Percentiles rank a stretch among this genome's conserved stretches.
Conservation (phyloP, 1,140 invertebrate genomes). For the Parasteatoda tepidariorum region DNA sequence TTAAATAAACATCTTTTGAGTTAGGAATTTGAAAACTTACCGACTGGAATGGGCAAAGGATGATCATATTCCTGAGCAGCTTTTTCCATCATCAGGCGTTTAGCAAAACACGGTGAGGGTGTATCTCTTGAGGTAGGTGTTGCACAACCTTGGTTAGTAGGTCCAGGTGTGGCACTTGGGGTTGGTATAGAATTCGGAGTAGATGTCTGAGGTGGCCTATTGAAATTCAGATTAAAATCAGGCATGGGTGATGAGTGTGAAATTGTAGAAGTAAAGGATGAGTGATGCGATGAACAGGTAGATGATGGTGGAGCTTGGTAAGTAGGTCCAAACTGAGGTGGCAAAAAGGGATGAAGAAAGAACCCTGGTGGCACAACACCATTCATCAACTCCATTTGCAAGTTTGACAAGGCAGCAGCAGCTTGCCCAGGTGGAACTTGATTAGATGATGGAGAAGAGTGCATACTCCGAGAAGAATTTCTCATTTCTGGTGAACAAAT, state of each 20-base stretch:
- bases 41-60: conserved; percentile 63
- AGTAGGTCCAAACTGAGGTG: conserved; percentile 27
- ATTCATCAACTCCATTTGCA: conserved; percentile 57
- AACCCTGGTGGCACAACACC: conserved; percentile 53
- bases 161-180: conserved; percentile 60
- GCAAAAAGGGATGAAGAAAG: conserved; percentile 54
- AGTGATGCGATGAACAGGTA: conserved; percentile 17
- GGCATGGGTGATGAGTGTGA: conserved; percentile 35
- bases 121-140: conserved; percentile 55
- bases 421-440: conserved; percentile 31
- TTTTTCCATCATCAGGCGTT: conserved; percentile 62
- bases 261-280: conserved; percentile 31
- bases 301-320: conserved; percentile 10
- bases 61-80: conserved; percentile 63
- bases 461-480: not conserved
- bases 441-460: conserved; percentile 26
- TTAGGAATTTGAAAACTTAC: conserved; percentile 50
- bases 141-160: conserved; percentile 44
- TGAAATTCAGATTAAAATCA: conserved; percentile 48
- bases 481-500: conserved; percentile 16
- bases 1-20: not conserved
- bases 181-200: conserved; percentile 56
- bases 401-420: conserved; percentile 49
- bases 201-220: conserved; percentile 32
- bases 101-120: conserved; percentile 49